Evolutionary conservation across 2,888 invertebrate species (phyloP).

Genomic region (Limnephilus lunatus): DNA sequence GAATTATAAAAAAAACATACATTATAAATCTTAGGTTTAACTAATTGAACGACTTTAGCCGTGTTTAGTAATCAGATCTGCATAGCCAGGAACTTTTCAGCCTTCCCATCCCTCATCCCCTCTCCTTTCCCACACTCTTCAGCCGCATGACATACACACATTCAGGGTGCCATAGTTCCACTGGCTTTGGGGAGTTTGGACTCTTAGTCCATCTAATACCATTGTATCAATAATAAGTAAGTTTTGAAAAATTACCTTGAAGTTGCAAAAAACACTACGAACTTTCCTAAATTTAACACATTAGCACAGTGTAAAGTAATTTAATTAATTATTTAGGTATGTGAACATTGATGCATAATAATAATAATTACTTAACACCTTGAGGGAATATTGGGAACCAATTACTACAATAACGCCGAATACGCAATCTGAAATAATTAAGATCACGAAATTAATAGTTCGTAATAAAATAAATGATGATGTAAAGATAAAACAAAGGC

Average conservation of each 20-base stretch:
- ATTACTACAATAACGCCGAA: background rate
- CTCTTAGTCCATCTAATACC: too few relatives aligned
- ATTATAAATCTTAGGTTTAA: too few relatives aligned
- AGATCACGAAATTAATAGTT: background rate
- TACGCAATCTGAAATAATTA: background rate
- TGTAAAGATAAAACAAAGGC: slow-evolving; percentile 14
- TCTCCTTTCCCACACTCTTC: background rate
- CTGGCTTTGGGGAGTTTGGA: too few relatives aligned
- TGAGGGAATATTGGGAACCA: background rate
- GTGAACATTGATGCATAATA: background rate
- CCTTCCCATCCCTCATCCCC: background rate
- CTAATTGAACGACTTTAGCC: too few relatives aligned
- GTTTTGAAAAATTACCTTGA: too few relatives aligned
- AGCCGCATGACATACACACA: too few relatives aligned
- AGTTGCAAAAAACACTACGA: too few relatives aligned
- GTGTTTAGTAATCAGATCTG: background rate
- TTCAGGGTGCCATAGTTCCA: background rate
- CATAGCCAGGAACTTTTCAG: background rate
- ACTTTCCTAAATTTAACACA: too few relatives aligned
- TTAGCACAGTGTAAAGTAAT: too few relatives aligned
- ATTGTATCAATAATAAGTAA: too few relatives aligned
- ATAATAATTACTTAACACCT: background rate
- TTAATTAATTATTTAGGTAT: too few relatives aligned
- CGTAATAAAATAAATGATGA: background rate
- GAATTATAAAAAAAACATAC: too few relatives aligned